phyloP scores from a whole-genome alignment of 2,113 vertebrate species.

The Lichenostomus cassidix region DNA sequence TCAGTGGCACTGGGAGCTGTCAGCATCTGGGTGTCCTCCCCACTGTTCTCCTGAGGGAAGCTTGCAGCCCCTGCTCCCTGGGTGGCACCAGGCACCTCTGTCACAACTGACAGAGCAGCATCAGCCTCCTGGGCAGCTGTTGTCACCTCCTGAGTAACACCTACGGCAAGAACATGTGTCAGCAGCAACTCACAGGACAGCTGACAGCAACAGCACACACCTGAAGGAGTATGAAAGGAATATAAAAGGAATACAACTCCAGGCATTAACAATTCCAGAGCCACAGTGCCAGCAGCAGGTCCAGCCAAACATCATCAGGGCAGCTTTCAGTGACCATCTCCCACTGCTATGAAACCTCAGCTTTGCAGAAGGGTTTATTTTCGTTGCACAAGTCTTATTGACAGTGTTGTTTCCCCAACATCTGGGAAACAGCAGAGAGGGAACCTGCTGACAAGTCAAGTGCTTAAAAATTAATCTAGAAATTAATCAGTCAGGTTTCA shows the following conservation, averaged over 20 bases:
- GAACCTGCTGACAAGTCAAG: constrained; percentile 49
- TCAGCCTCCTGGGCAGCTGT: constrained; percentile 13
- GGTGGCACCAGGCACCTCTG: neutral
- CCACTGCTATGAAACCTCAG: fast-evolving
- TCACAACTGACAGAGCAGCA: neutral
- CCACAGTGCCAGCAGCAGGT: neutral
- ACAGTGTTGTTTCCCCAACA: constrained; percentile 9
- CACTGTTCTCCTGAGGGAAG: neutral
- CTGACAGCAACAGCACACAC: neutral
- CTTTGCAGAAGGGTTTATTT: neutral
- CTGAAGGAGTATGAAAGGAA: neutral
- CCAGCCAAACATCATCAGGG: neutral
- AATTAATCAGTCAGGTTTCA: constrained; percentile 18
- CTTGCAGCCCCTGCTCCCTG: neutral
- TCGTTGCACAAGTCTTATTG: neutral
- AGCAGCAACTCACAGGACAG: neutral
- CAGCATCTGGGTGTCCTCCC: neutral
- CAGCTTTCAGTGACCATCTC: neutral
- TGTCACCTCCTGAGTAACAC: constrained; percentile 41
- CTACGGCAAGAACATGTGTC: neutral
- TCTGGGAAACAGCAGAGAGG: neutral
- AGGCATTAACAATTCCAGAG: neutral
- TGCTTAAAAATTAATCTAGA: constrained; percentile 24
- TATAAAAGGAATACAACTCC: fast-evolving
- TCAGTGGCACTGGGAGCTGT: neutral